Base-by-base conservation (phyloP, 2,797 vertebrate species). In the Sebastes cheni region DNA sequence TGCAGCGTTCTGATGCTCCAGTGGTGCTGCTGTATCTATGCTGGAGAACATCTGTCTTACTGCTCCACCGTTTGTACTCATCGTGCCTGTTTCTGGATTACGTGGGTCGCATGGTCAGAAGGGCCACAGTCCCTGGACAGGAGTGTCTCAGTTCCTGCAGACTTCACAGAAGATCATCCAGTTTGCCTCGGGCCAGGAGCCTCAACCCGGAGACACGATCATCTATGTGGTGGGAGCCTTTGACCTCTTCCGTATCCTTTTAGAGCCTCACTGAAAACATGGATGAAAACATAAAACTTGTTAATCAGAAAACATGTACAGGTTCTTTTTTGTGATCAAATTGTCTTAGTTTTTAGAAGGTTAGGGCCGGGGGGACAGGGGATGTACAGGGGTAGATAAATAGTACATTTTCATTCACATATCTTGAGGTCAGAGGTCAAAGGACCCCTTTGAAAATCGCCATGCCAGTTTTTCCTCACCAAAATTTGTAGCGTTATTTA, bases 81-180 rank as follows among this genome's bases (percentile, higher is more conserved):
- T 60, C 85, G 59, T 80, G 58, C 4, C 23, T 81, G 4, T 91
- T 85, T 86, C 61, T 90, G 75, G 42, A 76, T 80, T 77, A 80
- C 16, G 79, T 85, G 85, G 85, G 18, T 82, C 65, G 30, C 90
- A 96, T 96, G 96, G 92, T 72, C 95, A 97, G 77, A 97, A 97
- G 89, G 97, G 97, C 95, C 97, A 94, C 89, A 98, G 97, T 89
- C 98, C 98, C 10, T 99, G 98, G 98, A 99, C 98, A 0, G 98
- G 98, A 0, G 97, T 99, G 83, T 99, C 98, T 1, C 98, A 99
- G 95, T 99, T 99, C 86, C 96, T 99, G n/a, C 99, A 99, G 92
- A 99, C 99, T 0, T 99, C 99, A 58, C 98, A 98, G 92, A 99
- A 99, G 93, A 99, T 99, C 92, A 99, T 99, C 93, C 99, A 99